These are phyloP conservation scores for Fragum sueziense DNA, from an alignment of 2,888 invertebrate species.

Conservation along the genomic window DNA sequence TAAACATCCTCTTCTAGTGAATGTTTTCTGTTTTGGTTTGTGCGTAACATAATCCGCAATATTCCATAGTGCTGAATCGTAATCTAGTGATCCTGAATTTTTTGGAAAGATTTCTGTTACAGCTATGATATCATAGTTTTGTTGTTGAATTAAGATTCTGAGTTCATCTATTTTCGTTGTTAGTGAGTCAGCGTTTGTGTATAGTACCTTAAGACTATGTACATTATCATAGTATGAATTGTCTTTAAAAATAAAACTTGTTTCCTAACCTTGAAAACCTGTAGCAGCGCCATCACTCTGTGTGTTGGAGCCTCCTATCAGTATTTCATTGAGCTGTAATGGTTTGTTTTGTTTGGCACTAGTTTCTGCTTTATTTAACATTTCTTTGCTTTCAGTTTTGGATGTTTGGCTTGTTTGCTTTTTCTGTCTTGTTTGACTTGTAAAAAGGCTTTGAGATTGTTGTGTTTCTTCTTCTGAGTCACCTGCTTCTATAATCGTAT, in stretches of 20 bases:
- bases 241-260: conserved; percentile 16
- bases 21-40: background rate
- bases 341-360: background rate
- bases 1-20: conserved; percentile 6
- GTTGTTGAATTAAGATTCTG: background rate
- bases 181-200: conserved; percentile 2
- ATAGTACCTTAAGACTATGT: background rate
- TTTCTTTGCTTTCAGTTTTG: too few species aligned
- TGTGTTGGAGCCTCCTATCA: background rate
- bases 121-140: background rate
- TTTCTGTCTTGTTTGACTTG: too few species aligned
- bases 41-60: background rate
- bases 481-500: background rate
- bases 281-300: background rate
- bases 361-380: background rate
- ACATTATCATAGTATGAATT: background rate
- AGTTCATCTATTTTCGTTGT: conserved; percentile 1
- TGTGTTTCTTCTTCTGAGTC: background rate
- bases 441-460: too few species aligned
- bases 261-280: background rate
- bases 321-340: background rate
- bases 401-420: too few species aligned
- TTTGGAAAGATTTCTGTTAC: conserved; percentile 4
- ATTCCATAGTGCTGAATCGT: conserved; percentile 1
- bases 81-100: conserved; percentile 1